A percentile compares a stretch with the other conserved stretches of the same genome.
These are phyloP conservation scores for Nasonovia ribisnigri DNA, from an alignment of 2,888 invertebrate genomes.

Conservation along the genomic window DNA sequence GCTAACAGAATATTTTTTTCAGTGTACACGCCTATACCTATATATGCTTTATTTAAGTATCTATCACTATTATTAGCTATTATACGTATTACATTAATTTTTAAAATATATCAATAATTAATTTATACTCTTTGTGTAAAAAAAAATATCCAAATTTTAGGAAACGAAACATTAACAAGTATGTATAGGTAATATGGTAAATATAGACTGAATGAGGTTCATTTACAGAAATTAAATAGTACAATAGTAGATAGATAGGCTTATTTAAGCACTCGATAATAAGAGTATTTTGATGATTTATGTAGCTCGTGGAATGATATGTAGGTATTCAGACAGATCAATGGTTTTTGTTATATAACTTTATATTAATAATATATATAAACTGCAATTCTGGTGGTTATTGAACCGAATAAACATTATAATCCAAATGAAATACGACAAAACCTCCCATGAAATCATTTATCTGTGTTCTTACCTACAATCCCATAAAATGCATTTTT, in stretches of 20 bases:
- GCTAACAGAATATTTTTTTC: no score
- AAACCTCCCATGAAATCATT: slow-evolving; percentile 55
- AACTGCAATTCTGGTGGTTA: slow-evolving; percentile 14
- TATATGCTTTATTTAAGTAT: not conserved
- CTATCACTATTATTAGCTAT: not conserved
- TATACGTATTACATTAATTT: not conserved
- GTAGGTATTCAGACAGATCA: not conserved
- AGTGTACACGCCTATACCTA: no score
- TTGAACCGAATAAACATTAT: slow-evolving; percentile 55
- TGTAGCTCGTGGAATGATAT: not conserved
- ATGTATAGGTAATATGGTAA: not conserved
- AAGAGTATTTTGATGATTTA: not conserved
- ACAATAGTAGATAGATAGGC: not conserved
- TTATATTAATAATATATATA: not conserved
- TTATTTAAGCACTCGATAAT: not conserved
- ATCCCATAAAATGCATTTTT: slow-evolving; percentile 34
- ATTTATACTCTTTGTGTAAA: not conserved
- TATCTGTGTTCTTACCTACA: slow-evolving; percentile 11
- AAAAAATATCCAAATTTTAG: not conserved
- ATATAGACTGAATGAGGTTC: not conserved
- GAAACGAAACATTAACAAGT: not conserved
- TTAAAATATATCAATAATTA: not conserved
- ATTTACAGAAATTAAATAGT: not conserved
- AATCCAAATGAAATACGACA: slow-evolving; percentile 49
- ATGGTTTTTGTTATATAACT: not conserved